These are phyloP conservation scores for Alentia gelatinosa DNA, from an alignment of 2,888 invertebrate genomes.

Conservation along the genomic window DNA sequence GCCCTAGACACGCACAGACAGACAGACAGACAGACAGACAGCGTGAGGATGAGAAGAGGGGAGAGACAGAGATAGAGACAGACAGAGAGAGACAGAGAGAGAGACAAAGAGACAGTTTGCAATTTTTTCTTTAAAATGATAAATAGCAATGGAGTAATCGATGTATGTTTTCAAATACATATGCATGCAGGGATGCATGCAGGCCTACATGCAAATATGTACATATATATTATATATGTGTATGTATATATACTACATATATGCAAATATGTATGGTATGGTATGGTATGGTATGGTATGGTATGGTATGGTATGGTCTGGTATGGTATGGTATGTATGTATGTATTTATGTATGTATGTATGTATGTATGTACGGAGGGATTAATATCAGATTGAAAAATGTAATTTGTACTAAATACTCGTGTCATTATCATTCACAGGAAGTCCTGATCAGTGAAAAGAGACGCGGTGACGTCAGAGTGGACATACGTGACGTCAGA, in stretches of 20 bases:
- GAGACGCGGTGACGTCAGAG: slow-evolving; percentile 12
- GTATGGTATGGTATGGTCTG: neutral
- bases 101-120: too few species aligned
- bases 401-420: neutral
- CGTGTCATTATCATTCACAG: neutral
- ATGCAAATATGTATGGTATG: too few species aligned
- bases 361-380: neutral
- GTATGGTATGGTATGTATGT: neutral
- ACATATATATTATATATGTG: neutral
- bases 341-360: too few species aligned
- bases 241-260: neutral
- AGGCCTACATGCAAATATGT: neutral
- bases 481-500: neutral
- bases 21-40: too few species aligned
- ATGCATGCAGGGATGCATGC: neutral
- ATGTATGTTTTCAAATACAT: neutral
- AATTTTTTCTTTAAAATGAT: too few species aligned
- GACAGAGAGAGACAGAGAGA: too few species aligned
- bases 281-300: too few species aligned
- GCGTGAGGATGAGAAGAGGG: too few species aligned
- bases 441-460: neutral
- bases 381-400: neutral
- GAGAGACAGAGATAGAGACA: too few species aligned
- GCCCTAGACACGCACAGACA: too few species aligned
- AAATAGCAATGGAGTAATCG: neutral